phyloP scores from a whole-genome alignment of 2,888 invertebrate species.

The Tachina lurida region DNA sequence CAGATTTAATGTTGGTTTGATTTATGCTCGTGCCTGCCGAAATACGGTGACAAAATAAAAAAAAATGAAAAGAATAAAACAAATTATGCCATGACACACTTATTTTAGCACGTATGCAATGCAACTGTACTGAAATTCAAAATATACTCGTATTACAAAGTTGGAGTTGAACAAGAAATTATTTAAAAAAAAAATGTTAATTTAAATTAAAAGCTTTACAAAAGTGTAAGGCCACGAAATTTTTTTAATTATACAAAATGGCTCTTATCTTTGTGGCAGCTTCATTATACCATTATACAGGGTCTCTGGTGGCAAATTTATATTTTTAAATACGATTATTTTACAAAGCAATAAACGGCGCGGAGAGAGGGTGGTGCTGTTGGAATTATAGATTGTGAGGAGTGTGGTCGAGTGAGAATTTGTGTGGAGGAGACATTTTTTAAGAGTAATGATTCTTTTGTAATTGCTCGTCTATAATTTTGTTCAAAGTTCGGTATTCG shows the following conservation, averaged over 20 bases:
- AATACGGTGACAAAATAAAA: conserved; percentile 25
- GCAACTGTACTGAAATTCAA: background rate
- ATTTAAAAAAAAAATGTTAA: background rate
- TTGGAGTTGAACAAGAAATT: conserved; percentile 27
- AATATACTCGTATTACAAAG: background rate
- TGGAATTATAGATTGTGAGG: too few species aligned
- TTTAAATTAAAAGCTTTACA: conserved; percentile 17
- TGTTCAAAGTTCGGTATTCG: too few species aligned
- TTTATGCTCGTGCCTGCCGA: conserved; percentile 49
- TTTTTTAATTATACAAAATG: background rate
- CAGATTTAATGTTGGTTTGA: conserved; percentile 48
- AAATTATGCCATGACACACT: background rate
- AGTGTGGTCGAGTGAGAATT: too few species aligned
- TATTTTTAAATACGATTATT: too few species aligned
- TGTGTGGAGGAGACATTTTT: too few species aligned
- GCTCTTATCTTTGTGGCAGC: background rate
- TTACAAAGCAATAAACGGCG: too few species aligned
- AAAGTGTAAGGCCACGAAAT: background rate
- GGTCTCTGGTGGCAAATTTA: too few species aligned
- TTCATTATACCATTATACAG: too few species aligned
- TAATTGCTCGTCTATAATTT: too few species aligned
- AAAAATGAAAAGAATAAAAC: background rate
- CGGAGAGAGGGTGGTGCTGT: too few species aligned
- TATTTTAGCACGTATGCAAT: conserved; percentile 5
- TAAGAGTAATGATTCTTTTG: too few species aligned